Evolutionary conservation across 2,888 invertebrate species (phyloP).

Genomic region (Linyphia triangularis): DNA sequence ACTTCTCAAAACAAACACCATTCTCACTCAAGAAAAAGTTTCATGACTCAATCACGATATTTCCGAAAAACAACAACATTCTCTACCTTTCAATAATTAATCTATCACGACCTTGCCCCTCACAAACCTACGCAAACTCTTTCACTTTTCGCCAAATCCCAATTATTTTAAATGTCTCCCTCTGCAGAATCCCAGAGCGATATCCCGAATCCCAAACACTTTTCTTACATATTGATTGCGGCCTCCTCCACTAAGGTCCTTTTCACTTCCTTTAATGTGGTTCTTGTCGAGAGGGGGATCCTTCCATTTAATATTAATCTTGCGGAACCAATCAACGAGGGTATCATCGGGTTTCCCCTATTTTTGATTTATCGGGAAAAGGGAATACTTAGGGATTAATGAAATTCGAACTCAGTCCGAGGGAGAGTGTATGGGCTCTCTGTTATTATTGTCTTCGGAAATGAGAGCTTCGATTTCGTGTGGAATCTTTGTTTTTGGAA

Average conservation of each 20-base stretch:
- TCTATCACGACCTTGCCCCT: too few relatives aligned
- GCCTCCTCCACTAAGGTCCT: not conserved
- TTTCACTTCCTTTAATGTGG: not conserved
- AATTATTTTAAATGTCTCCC: too few relatives aligned
- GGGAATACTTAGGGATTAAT: constrained; percentile 27
- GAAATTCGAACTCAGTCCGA: constrained; percentile 13
- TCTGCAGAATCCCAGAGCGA: too few relatives aligned
- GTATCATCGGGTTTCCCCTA: not conserved
- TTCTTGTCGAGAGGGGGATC: not conserved
- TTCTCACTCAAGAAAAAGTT: too few relatives aligned
- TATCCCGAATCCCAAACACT: not conserved
- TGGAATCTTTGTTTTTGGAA: too few relatives aligned
- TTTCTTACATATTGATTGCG: not conserved
- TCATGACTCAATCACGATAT: too few relatives aligned
- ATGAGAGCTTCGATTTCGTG: too few relatives aligned
- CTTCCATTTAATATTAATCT: constrained; percentile 28
- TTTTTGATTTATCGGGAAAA: constrained; percentile 17
- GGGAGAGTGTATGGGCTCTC: not conserved
- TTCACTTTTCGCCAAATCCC: too few relatives aligned
- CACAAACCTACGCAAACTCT: too few relatives aligned
- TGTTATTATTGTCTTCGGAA: not conserved
- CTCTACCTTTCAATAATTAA: too few relatives aligned
- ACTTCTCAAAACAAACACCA: too few relatives aligned
- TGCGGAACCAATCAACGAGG: constrained; percentile 1
- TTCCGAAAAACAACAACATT: too few relatives aligned